phyloP scores from a whole-genome alignment of 2,888 invertebrate species.

The Globia sparganii region DNA sequence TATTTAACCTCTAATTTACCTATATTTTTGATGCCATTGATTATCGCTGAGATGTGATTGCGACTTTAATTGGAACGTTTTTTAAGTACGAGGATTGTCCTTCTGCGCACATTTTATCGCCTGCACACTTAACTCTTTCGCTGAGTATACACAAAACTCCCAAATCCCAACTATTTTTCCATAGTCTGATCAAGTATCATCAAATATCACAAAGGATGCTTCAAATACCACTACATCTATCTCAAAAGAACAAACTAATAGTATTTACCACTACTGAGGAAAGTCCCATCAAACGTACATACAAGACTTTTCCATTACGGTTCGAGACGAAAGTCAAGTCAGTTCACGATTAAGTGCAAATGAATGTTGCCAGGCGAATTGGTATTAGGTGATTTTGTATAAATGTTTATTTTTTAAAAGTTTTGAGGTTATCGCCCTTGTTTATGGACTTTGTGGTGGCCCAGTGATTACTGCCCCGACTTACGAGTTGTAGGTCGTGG shows the following conservation, averaged over 20 bases:
- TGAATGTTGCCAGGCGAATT: slow-evolving; percentile 37
- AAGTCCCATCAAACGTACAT: slow-evolving; percentile 37
- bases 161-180: neutral
- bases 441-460: neutral
- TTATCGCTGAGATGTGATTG: neutral
- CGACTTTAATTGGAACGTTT: neutral
- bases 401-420: slow-evolving; percentile 25
- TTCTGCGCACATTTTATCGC: neutral
- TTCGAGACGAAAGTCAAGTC: slow-evolving; percentile 42
- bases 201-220: neutral
- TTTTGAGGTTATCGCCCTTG: neutral
- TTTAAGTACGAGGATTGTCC: neutral
- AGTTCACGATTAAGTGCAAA: slow-evolving; percentile 58
- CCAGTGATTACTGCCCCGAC: neutral
- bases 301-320: slow-evolving; percentile 66
- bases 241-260: slow-evolving; percentile 1
- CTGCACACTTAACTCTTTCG: neutral
- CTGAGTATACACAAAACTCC: neutral
- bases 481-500: neutral
- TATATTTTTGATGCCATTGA: neutral
- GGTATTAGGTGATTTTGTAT: slow-evolving; percentile 18
- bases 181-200: slow-evolving; percentile 4
- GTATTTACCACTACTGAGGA: slow-evolving; percentile 19
- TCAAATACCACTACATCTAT: slow-evolving; percentile 8
- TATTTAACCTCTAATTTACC: neutral